phyloP scores from a whole-genome alignment of 2,888 invertebrate species.

The Blera fallax region DNA sequence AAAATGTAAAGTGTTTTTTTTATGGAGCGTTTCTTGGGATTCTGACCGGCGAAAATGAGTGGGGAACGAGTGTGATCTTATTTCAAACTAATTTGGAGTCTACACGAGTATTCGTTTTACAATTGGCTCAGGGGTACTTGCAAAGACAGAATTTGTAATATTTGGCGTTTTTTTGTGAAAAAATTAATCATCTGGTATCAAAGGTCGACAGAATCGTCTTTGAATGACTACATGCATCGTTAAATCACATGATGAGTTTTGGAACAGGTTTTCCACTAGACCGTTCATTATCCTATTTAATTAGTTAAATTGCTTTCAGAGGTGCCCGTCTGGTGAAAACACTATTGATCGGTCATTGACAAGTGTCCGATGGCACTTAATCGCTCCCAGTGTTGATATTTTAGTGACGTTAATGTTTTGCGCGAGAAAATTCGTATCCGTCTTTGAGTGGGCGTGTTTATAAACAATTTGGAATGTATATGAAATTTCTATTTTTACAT shows the following conservation, averaged over 20 bases:
- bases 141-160: not conserved
- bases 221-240: not conserved
- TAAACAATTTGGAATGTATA: constrained; percentile 35
- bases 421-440: not conserved
- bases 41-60: not conserved
- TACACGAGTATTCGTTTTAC: not conserved
- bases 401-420: constrained; percentile 2
- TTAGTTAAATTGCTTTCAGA: not conserved
- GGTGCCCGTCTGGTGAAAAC: not conserved
- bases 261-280: constrained; percentile 1
- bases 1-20: not conserved
- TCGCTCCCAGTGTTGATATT: not conserved
- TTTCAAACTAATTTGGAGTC: constrained; percentile 28
- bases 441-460: constrained; percentile 46
- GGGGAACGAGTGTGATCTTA: constrained; percentile 4
- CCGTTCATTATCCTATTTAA: not conserved
- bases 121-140: not conserved
- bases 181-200: constrained; percentile 20
- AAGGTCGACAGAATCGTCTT: constrained; percentile 5
- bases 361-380: not conserved
- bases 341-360: constrained; percentile 22
- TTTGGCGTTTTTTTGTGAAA: not conserved
- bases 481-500: constrained; percentile 1
- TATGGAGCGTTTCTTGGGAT: constrained; percentile 17
- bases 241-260: constrained; percentile 13